Evolutionary conservation across 2,888 invertebrate genomes (phyloP), one percentile per base, ranked within the genome.

Genomic region (Amiota minor): DNA sequence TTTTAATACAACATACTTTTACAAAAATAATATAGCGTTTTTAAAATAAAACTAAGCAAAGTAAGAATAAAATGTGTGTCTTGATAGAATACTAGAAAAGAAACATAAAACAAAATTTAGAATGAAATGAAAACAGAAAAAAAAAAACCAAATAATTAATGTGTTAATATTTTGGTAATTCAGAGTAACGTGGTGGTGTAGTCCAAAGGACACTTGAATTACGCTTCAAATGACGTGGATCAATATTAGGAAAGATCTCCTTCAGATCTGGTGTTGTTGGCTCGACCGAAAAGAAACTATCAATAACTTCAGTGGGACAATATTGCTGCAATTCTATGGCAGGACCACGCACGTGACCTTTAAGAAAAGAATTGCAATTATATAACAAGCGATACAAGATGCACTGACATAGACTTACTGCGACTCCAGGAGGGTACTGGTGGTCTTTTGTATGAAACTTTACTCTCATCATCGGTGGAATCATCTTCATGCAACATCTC

Each of bases 141-240:
- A n/a, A 23, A 45, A 62, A 14, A 45, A 62, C 14, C 10, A 35
- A 23, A 12, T 46, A 45, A 14, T 62, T 12, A 61, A 20, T 10
- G 23, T 61, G 3, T 68, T 80, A 89, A 79, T 90, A 89, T 79
- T 90, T 90, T 61, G 89, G 88, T 84, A 93, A 89, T 83, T 92
- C 90, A 2, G 92, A 92, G 85, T 92, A 93, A 61, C 92, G 89
- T 1, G 94, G 94, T 64, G 94, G 94, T 11, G 93, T 93, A 78
- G 93, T 92, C 95, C 95, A 95, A 71, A 93, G 91, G 59, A 94
- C 94, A 81, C 94, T 94, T 0, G 95, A 95, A 55, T 94, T 94
- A 59, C 95, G 91, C 87, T 93, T 93, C 81, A 95, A 90, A 56
- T 92, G 91, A 65, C 90, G 90, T 68, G 92, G 91, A 88, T 93